phyloP scores from a whole-genome alignment of 2,113 vertebrate species.

The Trematomus loennbergii region DNA sequence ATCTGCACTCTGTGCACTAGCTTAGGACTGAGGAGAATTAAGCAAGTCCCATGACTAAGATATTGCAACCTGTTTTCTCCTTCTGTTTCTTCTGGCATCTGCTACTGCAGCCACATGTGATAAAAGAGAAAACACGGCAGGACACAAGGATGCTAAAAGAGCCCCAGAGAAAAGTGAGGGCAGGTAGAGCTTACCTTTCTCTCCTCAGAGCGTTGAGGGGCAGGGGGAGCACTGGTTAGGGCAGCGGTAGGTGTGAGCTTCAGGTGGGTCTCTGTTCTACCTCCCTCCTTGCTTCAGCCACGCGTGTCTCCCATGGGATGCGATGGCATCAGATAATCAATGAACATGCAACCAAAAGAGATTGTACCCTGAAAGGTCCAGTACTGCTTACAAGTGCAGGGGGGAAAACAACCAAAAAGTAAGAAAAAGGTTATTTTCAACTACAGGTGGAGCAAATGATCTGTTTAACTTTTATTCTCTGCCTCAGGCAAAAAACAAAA shows the following conservation, averaged over 20 bases:
- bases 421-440: slow-evolving; percentile 48
- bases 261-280: slow-evolving; percentile 78
- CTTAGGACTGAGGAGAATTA: slow-evolving; percentile 73
- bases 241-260: slow-evolving; percentile 69
- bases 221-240: slow-evolving; percentile 36
- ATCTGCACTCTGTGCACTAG: slow-evolving; percentile 68
- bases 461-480: slow-evolving; percentile 63
- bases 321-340: slow-evolving; percentile 71
- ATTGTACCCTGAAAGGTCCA: slow-evolving; percentile 65
- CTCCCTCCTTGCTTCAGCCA: slow-evolving; percentile 80
- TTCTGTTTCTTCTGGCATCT: slow-evolving; percentile 71
- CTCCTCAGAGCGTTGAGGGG: slow-evolving; percentile 42
- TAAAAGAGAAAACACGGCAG: slow-evolving; percentile 67
- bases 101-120: slow-evolving; percentile 66
- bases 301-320: slow-evolving; percentile 76
- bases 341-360: slow-evolving; percentile 69
- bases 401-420: slow-evolving; percentile 33
- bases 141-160: slow-evolving; percentile 44
- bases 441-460: slow-evolving; percentile 63
- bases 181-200: slow-evolving; percentile 77
- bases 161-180: slow-evolving; percentile 11
- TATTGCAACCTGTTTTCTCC: slow-evolving; percentile 67
- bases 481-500: slow-evolving; percentile 65
- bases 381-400: slow-evolving; percentile 67
- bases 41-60: slow-evolving; percentile 82